Conservation (phyloP, 2,113 vertebrate genomes). For the Cygnus atratus region DNA sequence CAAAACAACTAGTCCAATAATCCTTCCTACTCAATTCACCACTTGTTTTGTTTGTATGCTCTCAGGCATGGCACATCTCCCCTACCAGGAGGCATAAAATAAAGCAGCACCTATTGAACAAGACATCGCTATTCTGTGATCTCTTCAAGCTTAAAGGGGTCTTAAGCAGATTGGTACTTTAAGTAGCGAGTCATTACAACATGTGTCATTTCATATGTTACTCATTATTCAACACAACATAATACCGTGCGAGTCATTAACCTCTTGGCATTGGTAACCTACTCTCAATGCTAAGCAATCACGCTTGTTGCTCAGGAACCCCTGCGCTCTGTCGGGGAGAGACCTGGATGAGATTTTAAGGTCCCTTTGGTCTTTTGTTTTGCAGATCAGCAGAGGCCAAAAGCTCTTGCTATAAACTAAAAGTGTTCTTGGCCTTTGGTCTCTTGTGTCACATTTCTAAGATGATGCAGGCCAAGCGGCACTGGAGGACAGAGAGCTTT, state of each 20-base stretch:
- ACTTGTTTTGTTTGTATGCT: background rate
- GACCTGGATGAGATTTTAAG: conserved; percentile 22
- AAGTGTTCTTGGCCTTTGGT: conserved; percentile 30
- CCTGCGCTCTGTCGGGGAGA: background rate
- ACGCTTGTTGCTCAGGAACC: conserved; percentile 52
- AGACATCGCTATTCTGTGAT: conserved; percentile 37
- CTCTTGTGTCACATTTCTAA: background rate
- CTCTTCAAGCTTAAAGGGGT: conserved; percentile 49
- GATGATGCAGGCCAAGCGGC: background rate
- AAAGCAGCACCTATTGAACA: conserved; percentile 51
- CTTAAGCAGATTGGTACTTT: conserved; percentile 58
- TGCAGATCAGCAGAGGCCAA: background rate
- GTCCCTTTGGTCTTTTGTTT: conserved; percentile 49
- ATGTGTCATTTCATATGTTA: conserved; percentile 67
- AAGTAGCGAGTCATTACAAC: conserved; percentile 62
- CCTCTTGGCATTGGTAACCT: conserved; percentile 63
- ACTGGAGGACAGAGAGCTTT: background rate
- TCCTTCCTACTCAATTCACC: conserved; percentile 22
- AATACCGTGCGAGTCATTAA: conserved; percentile 66
- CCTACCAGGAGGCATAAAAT: background rate
- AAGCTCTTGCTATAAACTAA: conserved; percentile 7
- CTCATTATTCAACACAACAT: conserved; percentile 65
- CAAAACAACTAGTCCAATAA: conserved; percentile 30
- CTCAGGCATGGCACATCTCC: conserved; percentile 4
- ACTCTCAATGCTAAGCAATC: conserved; percentile 59